phyloP scores from a whole-genome alignment of 1,140 invertebrate species.

The Penaeus chinensis region DNA sequence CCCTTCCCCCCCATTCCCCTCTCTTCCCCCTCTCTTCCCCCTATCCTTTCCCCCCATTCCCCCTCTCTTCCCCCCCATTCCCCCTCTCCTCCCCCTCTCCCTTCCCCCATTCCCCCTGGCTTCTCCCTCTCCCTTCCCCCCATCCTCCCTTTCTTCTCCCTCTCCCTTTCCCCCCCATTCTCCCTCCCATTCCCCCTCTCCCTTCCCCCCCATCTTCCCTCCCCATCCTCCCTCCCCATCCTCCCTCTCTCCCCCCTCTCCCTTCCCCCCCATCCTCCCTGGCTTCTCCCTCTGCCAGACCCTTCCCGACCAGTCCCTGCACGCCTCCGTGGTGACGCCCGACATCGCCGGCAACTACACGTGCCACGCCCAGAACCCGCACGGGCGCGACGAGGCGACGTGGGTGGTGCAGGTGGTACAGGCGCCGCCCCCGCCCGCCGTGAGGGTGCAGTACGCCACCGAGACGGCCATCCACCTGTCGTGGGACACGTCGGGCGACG shows the following conservation, averaged over 20 bases:
- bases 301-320: slow-evolving; percentile 47
- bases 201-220: neutral
- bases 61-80: neutral
- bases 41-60: no score
- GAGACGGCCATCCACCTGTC: slow-evolving; percentile 58
- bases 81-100: no score
- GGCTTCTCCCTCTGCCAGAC: slow-evolving; percentile 8
- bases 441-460: slow-evolving; percentile 55
- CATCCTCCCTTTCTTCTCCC: neutral
- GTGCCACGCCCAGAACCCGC: slow-evolving; percentile 67
- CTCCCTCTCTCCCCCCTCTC: neutral
- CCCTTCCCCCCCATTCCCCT: neutral
- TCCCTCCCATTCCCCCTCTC: neutral
- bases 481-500: slow-evolving; percentile 46
- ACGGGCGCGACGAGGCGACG: slow-evolving; percentile 44
- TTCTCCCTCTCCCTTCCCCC: neutral
- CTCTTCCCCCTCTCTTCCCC: neutral
- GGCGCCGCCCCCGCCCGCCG: slow-evolving; percentile 55
- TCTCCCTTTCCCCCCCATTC: neutral
- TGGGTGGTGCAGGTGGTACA: slow-evolving; percentile 57
- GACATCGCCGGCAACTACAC: slow-evolving; percentile 68
- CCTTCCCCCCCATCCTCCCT: neutral
- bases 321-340: slow-evolving; percentile 57
- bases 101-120: neutral
- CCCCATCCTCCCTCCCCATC: neutral